These are phyloP conservation scores for Xestoiulus laeticollis DNA, from an alignment of 2,888 invertebrate species.

Conservation along the genomic window DNA sequence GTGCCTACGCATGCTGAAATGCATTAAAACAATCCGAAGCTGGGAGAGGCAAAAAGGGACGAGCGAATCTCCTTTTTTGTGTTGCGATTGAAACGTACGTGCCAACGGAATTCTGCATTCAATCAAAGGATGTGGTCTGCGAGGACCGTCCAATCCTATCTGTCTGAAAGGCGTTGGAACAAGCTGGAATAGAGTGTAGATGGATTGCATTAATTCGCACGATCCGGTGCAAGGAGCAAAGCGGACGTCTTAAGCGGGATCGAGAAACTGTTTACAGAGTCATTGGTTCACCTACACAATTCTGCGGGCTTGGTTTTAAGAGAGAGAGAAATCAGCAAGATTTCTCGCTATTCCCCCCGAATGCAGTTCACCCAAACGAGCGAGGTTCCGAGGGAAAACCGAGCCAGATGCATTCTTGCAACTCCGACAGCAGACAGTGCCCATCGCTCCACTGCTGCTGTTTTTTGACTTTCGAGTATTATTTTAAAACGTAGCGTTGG, in stretches of 20 bases:
- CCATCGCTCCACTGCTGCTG: constrained; percentile 43
- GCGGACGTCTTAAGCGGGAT: neutral
- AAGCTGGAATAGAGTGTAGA: neutral
- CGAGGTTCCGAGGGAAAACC: neutral
- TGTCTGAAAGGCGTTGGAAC: neutral
- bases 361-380: neutral
- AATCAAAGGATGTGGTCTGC: neutral
- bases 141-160: neutral
- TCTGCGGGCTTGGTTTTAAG: neutral
- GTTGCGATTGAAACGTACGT: constrained; percentile 12
- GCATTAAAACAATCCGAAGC: constrained; percentile 14
- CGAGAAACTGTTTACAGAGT: constrained; percentile 19
- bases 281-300: neutral
- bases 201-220: neutral
- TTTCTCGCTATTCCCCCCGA: constrained; percentile 4
- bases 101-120: constrained; percentile 39
- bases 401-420: neutral
- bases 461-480: constrained; percentile 34
- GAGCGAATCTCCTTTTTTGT: constrained; percentile 30
- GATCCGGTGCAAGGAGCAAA: neutral
- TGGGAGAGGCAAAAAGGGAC: constrained; percentile 1
- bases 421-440: neutral
- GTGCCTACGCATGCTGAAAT: constrained; percentile 35
- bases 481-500: constrained; percentile 46
- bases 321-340: neutral